Evolutionary conservation across 2,113 vertebrate species (phyloP).

Genomic region (Phaetusa simplex): DNA sequence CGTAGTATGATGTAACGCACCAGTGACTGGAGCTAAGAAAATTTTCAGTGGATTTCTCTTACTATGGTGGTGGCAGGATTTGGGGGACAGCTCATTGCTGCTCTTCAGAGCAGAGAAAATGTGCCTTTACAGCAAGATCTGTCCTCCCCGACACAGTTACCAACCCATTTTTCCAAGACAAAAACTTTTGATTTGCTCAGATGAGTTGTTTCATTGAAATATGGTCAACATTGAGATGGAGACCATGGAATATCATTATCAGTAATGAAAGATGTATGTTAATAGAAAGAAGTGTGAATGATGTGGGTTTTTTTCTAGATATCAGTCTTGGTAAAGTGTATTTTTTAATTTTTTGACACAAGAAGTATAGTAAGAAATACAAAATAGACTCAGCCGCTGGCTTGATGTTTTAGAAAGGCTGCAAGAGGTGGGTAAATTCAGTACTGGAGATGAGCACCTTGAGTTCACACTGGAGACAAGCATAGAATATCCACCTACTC

Average conservation of each 20-base stretch:
- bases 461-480: background rate
- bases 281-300: background rate
- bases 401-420: background rate
- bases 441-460: background rate
- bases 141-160: background rate
- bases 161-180: background rate
- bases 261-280: background rate
- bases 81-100: background rate
- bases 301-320: accelerated
- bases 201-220: background rate
- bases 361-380: background rate
- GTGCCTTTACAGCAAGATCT: background rate
- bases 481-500: background rate
- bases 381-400: background rate
- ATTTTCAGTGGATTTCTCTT: background rate
- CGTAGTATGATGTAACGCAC: background rate
- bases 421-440: background rate
- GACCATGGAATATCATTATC: background rate
- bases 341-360: background rate
- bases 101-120: background rate
- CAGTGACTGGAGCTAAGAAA: background rate
- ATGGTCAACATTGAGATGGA: background rate
- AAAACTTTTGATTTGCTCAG: background rate
- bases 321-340: background rate
- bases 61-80: background rate